Evolutionary conservation across 1,140 invertebrate genomes (phyloP).

Genomic region (Hylaeus anthracinus): DNA sequence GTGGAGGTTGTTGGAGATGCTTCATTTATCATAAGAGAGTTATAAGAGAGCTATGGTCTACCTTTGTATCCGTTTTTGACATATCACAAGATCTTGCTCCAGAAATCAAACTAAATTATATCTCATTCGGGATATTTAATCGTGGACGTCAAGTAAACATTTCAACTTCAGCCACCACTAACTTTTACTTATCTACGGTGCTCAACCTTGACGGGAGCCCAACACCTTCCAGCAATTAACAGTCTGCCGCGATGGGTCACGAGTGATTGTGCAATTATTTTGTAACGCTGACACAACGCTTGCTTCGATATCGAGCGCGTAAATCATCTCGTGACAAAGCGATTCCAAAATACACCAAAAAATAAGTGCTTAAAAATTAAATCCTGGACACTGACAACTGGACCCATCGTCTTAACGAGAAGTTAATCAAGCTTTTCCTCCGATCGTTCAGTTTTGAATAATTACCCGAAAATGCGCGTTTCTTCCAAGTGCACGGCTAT

Average conservation of each 20-base stretch:
- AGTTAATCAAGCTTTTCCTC: too few species aligned
- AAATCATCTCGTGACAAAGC: background rate
- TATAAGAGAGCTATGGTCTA: too few species aligned
- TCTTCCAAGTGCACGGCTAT: too few species aligned
- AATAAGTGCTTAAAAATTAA: too few species aligned
- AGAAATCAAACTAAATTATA: background rate
- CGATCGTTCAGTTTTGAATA: too few species aligned
- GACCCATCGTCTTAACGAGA: too few species aligned
- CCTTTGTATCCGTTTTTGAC: too few species aligned
- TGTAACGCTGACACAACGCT: background rate
- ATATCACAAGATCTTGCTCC: too few species aligned
- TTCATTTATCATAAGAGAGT: too few species aligned
- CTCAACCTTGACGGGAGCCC: constrained; percentile 21
- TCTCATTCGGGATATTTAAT: background rate
- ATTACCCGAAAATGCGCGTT: too few species aligned
- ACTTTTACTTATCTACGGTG: constrained; percentile 3
- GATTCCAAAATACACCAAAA: background rate
- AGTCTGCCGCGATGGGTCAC: constrained; percentile 6
- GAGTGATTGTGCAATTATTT: constrained; percentile 22
- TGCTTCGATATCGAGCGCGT: background rate
- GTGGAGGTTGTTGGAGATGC: too few species aligned
- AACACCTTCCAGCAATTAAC: constrained; percentile 35
- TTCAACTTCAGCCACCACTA: background rate
- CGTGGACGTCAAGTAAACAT: background rate
- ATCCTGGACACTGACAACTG: too few species aligned